Evolutionary conservation across 2,797 vertebrate genomes (phyloP).

Genomic region (Clarias pachynema): DNA sequence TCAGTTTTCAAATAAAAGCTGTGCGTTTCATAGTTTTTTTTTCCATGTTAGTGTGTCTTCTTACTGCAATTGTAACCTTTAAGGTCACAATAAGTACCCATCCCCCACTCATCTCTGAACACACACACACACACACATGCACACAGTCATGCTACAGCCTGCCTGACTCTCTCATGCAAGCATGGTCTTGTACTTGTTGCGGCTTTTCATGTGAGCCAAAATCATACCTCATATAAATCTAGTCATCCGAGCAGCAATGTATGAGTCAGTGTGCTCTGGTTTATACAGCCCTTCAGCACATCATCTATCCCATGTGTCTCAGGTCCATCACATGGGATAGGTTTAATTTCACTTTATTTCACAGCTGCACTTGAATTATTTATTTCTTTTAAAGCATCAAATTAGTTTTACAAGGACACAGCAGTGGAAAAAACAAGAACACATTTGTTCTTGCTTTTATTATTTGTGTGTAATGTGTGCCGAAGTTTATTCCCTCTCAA

Average conservation of each 20-base stretch:
- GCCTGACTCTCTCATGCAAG: constrained; percentile 31
- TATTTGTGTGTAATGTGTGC: not conserved
- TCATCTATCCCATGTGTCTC: constrained; percentile 35
- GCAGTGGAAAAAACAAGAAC: not conserved
- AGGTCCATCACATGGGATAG: constrained; percentile 28
- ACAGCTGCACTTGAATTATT: constrained; percentile 11
- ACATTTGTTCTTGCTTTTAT: not conserved
- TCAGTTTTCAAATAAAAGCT: constrained; percentile 5
- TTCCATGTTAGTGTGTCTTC: not conserved
- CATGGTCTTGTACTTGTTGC: constrained; percentile 40
- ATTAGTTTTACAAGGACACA: constrained; percentile 2
- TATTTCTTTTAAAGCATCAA: not conserved
- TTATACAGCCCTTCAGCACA: constrained; percentile 36
- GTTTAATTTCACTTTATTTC: constrained; percentile 34
- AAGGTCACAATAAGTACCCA: not conserved
- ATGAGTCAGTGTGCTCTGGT: constrained; percentile 44
- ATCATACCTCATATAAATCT: constrained; percentile 44
- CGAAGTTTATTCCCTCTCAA: constrained; percentile 32
- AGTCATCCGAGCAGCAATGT: constrained; percentile 32
- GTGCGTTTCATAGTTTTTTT: not conserved
- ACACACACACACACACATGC: not conserved
- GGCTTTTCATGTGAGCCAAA: constrained; percentile 41
- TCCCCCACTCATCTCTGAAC: not conserved
- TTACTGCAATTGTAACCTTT: not conserved
- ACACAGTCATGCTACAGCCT: constrained; percentile 5